Evolutionary conservation across 2,113 vertebrate genomes (phyloP).

Genomic region (Diadophis punctatus): DNA sequence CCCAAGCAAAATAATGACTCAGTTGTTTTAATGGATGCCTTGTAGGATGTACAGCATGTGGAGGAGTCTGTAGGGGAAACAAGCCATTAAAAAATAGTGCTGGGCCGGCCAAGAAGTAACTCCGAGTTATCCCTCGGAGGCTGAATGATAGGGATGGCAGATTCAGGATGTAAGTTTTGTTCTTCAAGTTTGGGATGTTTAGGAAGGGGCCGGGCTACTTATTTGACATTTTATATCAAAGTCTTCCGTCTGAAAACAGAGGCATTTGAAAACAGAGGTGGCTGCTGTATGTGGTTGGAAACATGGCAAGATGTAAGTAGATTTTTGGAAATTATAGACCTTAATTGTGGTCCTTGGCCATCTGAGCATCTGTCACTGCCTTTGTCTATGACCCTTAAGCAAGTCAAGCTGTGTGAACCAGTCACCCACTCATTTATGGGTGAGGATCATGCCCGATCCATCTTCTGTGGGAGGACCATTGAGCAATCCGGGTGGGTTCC

Average conservation of each 20-base stretch:
- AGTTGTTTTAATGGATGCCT: constrained; percentile 53
- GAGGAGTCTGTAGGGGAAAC: constrained; percentile 24
- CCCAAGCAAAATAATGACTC: constrained; percentile 41
- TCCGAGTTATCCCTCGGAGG: constrained; percentile 50
- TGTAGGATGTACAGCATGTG: constrained; percentile 18
- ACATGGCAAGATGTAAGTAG: neutral
- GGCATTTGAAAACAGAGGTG: neutral
- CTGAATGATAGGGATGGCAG: constrained; percentile 27
- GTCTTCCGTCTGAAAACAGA: neutral
- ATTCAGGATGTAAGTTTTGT: constrained; percentile 48
- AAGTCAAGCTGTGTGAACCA: neutral
- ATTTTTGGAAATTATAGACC: neutral
- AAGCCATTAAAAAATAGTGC: neutral
- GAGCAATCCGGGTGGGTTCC: too few relatives aligned
- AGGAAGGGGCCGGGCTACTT: neutral
- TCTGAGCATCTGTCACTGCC: neutral
- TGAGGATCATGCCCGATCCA: neutral
- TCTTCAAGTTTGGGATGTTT: neutral
- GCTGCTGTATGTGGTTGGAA: neutral
- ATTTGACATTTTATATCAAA: neutral
- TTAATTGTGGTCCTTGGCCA: neutral
- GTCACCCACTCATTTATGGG: neutral
- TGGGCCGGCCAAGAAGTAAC: constrained; percentile 31
- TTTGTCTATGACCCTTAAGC: neutral
- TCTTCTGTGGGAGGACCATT: too few relatives aligned